Evolutionary conservation across 2,113 vertebrate genomes (phyloP).

Genomic region (Amblyornis subalaris): DNA sequence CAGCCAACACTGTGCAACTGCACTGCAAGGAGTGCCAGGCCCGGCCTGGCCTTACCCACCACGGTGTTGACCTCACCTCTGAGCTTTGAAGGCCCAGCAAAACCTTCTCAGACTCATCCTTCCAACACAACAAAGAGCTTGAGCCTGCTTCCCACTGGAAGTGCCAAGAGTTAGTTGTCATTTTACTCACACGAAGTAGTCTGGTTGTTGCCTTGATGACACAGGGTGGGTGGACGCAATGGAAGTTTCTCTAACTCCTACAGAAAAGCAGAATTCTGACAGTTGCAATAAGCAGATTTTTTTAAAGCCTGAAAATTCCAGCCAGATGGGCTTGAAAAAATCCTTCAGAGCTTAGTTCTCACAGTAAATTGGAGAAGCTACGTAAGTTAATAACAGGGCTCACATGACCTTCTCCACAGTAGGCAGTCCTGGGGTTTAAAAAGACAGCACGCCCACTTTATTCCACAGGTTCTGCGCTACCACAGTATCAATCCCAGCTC

Average conservation of each 20-base stretch:
- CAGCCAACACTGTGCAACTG: fast-evolving
- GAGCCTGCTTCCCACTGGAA: too few relatives aligned
- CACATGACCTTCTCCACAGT: slow-evolving; percentile 4
- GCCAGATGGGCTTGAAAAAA: slow-evolving; percentile 6
- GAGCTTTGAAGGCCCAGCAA: background rate
- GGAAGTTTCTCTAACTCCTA: slow-evolving; percentile 74
- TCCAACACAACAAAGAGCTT: too few relatives aligned
- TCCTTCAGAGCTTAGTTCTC: slow-evolving; percentile 6
- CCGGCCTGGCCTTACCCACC: fast-evolving
- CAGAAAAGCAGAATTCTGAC: slow-evolving; percentile 26
- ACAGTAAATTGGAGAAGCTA: slow-evolving; percentile 33
- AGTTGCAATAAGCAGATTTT: background rate
- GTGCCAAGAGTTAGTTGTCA: background rate
- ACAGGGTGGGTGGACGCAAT: slow-evolving; percentile 71
- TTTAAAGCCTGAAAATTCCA: slow-evolving; percentile 18
- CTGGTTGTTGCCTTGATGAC: slow-evolving; percentile 78
- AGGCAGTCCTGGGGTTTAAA: slow-evolving; percentile 1
- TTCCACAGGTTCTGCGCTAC: too few relatives aligned
- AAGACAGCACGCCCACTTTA: background rate
- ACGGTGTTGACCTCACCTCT: fast-evolving
- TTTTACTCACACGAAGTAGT: slow-evolving; percentile 84
- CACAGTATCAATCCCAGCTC: too few relatives aligned
- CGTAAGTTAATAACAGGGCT: slow-evolving; percentile 29
- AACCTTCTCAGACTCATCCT: background rate
- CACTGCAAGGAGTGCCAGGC: background rate